Conservation (phyloP, 2,797 vertebrate genomes). For the Hemitrygon akajei region DNA sequence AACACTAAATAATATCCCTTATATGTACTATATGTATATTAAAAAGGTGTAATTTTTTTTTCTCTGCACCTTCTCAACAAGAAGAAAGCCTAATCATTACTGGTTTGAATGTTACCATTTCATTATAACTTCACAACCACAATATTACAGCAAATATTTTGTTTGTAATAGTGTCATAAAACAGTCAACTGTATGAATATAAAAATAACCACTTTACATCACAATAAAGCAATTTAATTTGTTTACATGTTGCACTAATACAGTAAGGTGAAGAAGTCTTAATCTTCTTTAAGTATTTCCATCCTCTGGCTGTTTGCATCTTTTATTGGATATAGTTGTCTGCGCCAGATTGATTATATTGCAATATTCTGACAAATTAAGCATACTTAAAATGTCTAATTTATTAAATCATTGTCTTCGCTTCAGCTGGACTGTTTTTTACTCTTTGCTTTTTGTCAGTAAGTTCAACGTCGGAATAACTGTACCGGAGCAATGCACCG, state of each 20-base stretch:
- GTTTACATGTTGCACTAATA: slow-evolving; percentile 27
- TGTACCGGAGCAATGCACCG: too few species aligned
- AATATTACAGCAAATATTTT: slow-evolving; percentile 27
- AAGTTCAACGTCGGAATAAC: too few species aligned
- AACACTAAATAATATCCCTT: slow-evolving; percentile 13
- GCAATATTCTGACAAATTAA: neutral
- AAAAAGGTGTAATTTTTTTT: neutral
- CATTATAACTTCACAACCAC: neutral
- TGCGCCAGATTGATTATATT: slow-evolving; percentile 10
- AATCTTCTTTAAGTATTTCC: slow-evolving; percentile 30
- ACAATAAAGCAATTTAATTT: slow-evolving; percentile 37
- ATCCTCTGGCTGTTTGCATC: slow-evolving; percentile 30
- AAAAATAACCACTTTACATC: slow-evolving; percentile 29
- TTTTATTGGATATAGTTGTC: slow-evolving; percentile 7
- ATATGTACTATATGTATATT: neutral
- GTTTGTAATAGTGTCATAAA: slow-evolving; percentile 16
- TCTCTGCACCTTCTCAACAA: neutral
- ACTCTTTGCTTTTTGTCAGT: neutral
- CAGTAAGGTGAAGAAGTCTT: slow-evolving; percentile 11
- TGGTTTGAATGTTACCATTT: neutral
- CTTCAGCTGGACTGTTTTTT: neutral
- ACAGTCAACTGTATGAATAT: slow-evolving; percentile 25
- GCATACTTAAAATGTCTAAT: slow-evolving; percentile 22
- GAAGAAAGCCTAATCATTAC: slow-evolving; percentile 1
- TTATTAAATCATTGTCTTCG: neutral